These are phyloP conservation scores for Heliconius ismenius DNA, from an alignment of 2,888 invertebrate genomes.

Conservation along the genomic window DNA sequence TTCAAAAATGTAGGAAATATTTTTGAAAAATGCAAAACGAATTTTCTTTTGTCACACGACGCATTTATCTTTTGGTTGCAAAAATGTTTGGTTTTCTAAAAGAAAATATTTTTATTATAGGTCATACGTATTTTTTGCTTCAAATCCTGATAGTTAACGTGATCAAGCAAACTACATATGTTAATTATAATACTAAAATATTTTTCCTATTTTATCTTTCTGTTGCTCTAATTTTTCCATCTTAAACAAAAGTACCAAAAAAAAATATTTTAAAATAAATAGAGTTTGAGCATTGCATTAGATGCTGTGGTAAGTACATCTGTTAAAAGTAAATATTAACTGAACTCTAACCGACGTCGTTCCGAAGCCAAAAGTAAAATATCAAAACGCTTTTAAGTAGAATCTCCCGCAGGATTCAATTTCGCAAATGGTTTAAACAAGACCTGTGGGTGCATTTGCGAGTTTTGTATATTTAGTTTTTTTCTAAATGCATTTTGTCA, in stretches of 20 bases:
- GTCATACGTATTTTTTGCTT: too few species aligned
- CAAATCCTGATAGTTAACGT: too few species aligned
- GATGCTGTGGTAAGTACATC: neutral
- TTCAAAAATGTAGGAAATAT: too few species aligned
- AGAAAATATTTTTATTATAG: too few species aligned
- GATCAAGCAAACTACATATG: too few species aligned
- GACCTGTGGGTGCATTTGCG: slow-evolving; percentile 33
- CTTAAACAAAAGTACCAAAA: neutral
- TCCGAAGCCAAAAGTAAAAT: slow-evolving; percentile 35
- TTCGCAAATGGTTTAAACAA: slow-evolving; percentile 39
- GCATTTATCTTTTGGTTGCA: too few species aligned
- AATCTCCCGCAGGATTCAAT: slow-evolving; percentile 39
- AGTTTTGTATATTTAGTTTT: neutral
- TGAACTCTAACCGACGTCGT: slow-evolving; percentile 20
- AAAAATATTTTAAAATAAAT: slow-evolving; percentile 16
- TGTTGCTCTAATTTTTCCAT: neutral
- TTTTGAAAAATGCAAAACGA: too few species aligned
- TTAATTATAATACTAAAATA: too few species aligned
- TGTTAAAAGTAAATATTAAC: slow-evolving; percentile 33
- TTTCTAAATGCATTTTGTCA: neutral
- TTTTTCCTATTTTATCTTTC: too few species aligned
- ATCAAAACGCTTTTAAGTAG: slow-evolving; percentile 36
- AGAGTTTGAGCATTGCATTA: slow-evolving; percentile 2
- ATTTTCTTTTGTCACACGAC: too few species aligned
- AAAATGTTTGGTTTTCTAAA: too few species aligned